phyloP scores from a whole-genome alignment of 2,797 vertebrate genomes.

The Scyliorhinus canicula region DNA sequence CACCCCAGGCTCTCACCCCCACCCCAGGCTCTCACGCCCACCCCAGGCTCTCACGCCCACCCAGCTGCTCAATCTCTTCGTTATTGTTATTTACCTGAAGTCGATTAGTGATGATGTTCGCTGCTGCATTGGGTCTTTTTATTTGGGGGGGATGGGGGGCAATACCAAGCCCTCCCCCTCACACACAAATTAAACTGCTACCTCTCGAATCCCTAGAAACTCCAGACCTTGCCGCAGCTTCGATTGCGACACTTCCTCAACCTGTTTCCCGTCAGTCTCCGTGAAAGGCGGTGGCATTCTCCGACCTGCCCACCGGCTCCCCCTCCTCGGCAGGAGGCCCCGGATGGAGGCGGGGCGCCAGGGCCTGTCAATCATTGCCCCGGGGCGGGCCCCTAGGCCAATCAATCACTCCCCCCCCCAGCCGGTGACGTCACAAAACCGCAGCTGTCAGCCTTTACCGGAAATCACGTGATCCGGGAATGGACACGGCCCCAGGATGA shows the following conservation, averaged over 20 bases:
- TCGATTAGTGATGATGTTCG: background rate
- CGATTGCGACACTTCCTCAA: background rate
- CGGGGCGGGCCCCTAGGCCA: background rate
- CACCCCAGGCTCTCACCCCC: no score
- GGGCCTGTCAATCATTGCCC: no score
- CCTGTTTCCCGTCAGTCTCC: background rate
- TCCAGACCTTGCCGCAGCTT: no score
- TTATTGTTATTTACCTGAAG: background rate
- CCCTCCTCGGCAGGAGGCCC: no score
- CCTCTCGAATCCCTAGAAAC: background rate
- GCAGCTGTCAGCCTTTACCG: background rate
- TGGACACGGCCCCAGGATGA: no score
- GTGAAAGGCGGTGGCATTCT: accelerated
- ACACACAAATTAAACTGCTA: background rate
- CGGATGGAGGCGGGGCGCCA: no score
- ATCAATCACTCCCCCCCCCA: background rate
- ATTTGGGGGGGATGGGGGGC: no score
- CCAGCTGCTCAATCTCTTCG: no score
- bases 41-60: no score
- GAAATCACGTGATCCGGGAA: background rate
- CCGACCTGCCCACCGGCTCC: no score
- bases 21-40: no score
- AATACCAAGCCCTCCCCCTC: background rate
- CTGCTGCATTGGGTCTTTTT: background rate
- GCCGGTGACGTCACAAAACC: background rate